phyloP scores from a whole-genome alignment of 2,113 vertebrate genomes.

The Xenopus laevis region DNA sequence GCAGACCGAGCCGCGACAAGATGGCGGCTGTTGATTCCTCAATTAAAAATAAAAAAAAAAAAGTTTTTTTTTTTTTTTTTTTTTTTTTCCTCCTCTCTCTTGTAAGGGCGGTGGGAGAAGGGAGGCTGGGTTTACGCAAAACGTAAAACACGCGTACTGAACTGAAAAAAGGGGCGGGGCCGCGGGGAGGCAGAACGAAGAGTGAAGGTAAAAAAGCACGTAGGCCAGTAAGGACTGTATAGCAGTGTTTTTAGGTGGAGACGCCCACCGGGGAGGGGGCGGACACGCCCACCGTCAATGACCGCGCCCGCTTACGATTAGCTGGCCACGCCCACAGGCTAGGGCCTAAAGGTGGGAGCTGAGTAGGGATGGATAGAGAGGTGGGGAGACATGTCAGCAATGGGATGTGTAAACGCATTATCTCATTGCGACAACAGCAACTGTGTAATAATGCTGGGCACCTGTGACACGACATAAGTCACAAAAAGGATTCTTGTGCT shows the following conservation, averaged over 20 bases:
- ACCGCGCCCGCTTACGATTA: constrained; percentile 9
- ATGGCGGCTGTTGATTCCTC: constrained; percentile 97
- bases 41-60: constrained; percentile 76
- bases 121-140: constrained; percentile 67
- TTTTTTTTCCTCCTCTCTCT: constrained; percentile 69
- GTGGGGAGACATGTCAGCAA: too few species aligned
- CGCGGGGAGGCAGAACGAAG: neutral
- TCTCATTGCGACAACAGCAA: too few species aligned
- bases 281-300: constrained; percentile 17
- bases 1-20: constrained; percentile 84
- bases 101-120: constrained; percentile 71
- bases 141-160: constrained; percentile 55
- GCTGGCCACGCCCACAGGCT: constrained; percentile 11
- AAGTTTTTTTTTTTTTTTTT: constrained; percentile 74
- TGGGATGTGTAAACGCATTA: too few species aligned
- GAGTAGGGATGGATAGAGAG: too few species aligned
- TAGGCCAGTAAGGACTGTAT: constrained; percentile 2
- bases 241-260: neutral
- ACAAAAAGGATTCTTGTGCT: too few species aligned
- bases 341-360: constrained; percentile 4
- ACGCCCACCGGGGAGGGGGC: constrained; percentile 13
- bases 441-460: too few species aligned
- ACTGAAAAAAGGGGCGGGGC: neutral
- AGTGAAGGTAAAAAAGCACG: constrained; percentile 12
- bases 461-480: too few species aligned